phyloP scores from a whole-genome alignment of 1,140 invertebrate species.

The Drosophila takahashii region DNA sequence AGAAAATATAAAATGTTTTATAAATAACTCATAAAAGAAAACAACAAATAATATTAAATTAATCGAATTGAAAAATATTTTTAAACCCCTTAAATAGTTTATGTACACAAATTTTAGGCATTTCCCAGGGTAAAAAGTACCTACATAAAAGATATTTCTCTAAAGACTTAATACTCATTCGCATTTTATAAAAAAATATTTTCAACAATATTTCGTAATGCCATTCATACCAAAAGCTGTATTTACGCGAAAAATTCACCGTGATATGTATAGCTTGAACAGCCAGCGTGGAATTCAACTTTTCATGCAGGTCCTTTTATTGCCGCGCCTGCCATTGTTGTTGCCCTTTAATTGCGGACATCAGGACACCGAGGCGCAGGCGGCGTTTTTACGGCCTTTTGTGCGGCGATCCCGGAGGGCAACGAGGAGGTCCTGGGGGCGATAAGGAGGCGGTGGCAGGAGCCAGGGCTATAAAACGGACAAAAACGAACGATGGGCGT shows the following conservation, averaged over 20 bases:
- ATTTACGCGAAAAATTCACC: conserved; percentile 25
- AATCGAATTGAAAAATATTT: neutral
- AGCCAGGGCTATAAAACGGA: conserved; percentile 39
- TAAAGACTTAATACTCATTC: conserved; percentile 5
- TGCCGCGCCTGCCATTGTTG: conserved; percentile 45
- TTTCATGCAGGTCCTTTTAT: conserved; percentile 49
- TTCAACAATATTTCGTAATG: conserved; percentile 28
- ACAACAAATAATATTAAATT: no score
- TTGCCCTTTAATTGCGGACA: conserved; percentile 45
- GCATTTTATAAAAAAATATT: conserved; percentile 25
- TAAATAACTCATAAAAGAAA: no score
- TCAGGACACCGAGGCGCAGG: conserved; percentile 11
- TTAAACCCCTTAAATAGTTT: neutral
- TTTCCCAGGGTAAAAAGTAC: neutral
- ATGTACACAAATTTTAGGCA: neutral
- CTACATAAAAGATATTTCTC: neutral
- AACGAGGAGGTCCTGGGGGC: neutral
- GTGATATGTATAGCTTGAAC: conserved; percentile 20
- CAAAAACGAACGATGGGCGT: conserved; percentile 12
- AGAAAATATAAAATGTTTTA: no score
- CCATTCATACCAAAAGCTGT: conserved; percentile 26
- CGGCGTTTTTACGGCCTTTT: conserved; percentile 48
- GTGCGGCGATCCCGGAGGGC: conserved; percentile 13
- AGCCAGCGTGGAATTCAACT: conserved; percentile 14
- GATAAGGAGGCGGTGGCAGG: conserved; percentile 6